Percentiles rank a stretch among this genome's conserved stretches.
These are phyloP conservation scores for Meriones unguiculatus DNA, from an alignment of 2,113 vertebrate species.

Conservation along the genomic window DNA sequence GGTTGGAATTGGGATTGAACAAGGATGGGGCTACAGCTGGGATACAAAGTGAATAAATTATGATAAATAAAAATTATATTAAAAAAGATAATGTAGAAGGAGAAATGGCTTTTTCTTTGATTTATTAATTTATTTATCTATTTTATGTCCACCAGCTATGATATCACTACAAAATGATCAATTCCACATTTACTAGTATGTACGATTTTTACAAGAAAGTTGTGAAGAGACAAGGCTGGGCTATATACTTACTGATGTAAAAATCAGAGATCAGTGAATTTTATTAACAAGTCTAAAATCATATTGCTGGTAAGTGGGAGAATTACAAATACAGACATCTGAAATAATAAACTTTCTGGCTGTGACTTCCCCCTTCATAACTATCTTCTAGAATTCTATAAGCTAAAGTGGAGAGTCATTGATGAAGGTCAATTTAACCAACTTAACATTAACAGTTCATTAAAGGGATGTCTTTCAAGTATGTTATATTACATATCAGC, in stretches of 20 bases:
- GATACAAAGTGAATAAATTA: too few relatives aligned
- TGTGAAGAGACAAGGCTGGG: neutral
- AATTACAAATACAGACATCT: slow-evolving; percentile 15
- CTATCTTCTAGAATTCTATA: neutral
- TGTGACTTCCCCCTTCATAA: neutral
- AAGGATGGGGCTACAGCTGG: too few relatives aligned
- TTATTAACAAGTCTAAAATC: neutral
- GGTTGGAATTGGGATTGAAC: too few relatives aligned
- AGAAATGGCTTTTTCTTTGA: neutral
- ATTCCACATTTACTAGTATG: neutral
- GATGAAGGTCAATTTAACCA: slow-evolving; percentile 3
- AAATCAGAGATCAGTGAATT: neutral
- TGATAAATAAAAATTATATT: too few relatives aligned
- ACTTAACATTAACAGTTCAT: neutral
- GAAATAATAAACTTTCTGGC: neutral
- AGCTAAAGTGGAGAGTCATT: neutral
- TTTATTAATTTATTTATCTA: neutral
- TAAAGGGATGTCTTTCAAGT: slow-evolving; percentile 5
- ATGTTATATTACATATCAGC: neutral
- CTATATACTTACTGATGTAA: neutral
- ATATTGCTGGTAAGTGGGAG: neutral
- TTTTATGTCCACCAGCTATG: neutral
- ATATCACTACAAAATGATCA: neutral
- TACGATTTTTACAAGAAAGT: neutral
- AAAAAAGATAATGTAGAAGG: neutral